Evolutionary conservation across 2,113 vertebrate species (phyloP), one percentile per base, ranked within the genome.

Genomic region (Sphyrna mokarran): DNA sequence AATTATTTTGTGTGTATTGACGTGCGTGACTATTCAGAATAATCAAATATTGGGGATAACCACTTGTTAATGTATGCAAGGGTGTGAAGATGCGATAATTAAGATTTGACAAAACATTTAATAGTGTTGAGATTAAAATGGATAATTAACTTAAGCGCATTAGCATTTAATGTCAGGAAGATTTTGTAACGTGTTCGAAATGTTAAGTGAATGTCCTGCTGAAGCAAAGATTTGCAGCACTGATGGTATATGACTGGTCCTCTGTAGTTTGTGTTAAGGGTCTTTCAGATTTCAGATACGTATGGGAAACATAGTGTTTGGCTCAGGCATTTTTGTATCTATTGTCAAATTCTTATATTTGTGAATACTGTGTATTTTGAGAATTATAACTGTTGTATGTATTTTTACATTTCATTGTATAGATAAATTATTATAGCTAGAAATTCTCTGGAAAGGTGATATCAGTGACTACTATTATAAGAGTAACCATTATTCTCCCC

Each of bases 61-160:
- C 26, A 20, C 58, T 22, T n/a, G n/a, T 20, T 69, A 66, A 69
- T 40, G n/a, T 61, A 58, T 94, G 37, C 16, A 94, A 69, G 33
- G 87, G 66, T 94, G 91, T 94, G 91, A 94, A 26, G 63, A 93
- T 93, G 90, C 22, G 33, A 94, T 94, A 69, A 94, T 94, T 94
- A 94, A 94, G 37, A 94, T 94, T 94, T 70, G 66, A 40, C 63
- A 94, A 94, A 69, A 94, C 37, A 43, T 66, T 43, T 94, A 69
- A 94, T 40, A 43, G 10, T 23, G 9, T 90, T 70, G 90, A 93
- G 91, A 94, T 94, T 94, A 94, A 70, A 94, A 94, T 94, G 91
- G 66, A 70, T 94, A 94, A 94, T 94, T 69, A 94, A 69, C 66
- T 69, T n/a, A 66, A 69, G n/a, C 10, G 37, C 23, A 94, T 94